Conservation (phyloP, 2,888 invertebrate species). For the Leptarthrus brevirostris region DNA sequence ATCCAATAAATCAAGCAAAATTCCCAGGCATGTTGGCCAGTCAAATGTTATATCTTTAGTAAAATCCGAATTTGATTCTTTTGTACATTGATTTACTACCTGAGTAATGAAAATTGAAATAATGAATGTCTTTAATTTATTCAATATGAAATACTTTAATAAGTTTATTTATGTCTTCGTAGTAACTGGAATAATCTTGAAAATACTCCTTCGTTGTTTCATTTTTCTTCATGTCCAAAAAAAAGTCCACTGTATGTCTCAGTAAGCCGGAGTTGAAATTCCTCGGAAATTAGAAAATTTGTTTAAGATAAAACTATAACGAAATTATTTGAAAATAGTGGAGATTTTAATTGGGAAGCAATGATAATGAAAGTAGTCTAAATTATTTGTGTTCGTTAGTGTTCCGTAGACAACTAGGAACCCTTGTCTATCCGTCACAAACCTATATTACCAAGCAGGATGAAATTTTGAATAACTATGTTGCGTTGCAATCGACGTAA, state of each 20-base stretch:
- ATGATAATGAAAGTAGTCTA: no score
- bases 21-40: conserved; percentile 11
- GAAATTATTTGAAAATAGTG: no score
- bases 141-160: conserved; percentile 28
- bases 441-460: no score
- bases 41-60: conserved; percentile 8
- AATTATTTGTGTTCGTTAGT: no score
- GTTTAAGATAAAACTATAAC: no score
- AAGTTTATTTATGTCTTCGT: conserved; percentile 8
- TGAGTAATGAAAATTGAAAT: no score
- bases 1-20: conserved; percentile 35
- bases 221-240: conserved; percentile 51
- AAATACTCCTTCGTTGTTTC: conserved; percentile 37
- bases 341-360: no score
- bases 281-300: conserved; percentile 16
- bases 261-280: conserved; percentile 43
- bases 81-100: conserved; percentile 4
- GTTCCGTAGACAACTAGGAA: no score
- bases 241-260: conserved; percentile 52
- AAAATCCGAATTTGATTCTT: background rate
- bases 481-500: no score
- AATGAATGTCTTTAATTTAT: no score
- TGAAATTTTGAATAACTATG: no score
- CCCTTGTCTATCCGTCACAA: no score
- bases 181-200: conserved; percentile 44